A percentile compares a stretch with the other conserved stretches of the same genome.
Conservation (phyloP, 2,888 invertebrate species). For the Drosophila putrida region DNA sequence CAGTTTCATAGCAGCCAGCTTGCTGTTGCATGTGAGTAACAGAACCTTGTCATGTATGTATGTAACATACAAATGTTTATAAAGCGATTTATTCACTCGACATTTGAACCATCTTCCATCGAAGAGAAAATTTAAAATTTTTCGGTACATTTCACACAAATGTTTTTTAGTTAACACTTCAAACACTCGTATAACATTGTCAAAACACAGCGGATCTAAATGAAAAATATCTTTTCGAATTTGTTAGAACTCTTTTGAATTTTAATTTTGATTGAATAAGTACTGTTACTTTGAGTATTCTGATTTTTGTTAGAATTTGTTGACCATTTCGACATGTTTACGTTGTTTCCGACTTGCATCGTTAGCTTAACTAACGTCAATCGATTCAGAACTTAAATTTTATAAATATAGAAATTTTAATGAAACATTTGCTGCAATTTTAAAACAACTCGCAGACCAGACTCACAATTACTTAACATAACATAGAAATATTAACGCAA, state of each 20-base stretch:
- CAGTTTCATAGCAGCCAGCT: slow-evolving; percentile 98
- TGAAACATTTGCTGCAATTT: neutral
- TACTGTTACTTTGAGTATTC: too few species aligned
- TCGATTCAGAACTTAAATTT: too few species aligned
- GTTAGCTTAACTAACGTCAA: too few species aligned
- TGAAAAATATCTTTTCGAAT: neutral
- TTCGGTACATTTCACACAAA: neutral
- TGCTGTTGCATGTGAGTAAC: slow-evolving; percentile 95
- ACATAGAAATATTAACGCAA: neutral
- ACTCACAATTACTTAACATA: neutral
- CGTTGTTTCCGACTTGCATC: too few species aligned
- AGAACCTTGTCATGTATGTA: neutral
- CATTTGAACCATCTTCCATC: neutral
- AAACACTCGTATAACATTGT: neutral
- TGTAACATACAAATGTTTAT: slow-evolving; percentile 5
- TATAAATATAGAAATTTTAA: too few species aligned
- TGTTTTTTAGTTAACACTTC: too few species aligned
- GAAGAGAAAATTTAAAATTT: neutral
- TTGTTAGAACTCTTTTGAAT: too few species aligned
- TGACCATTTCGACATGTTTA: too few species aligned
- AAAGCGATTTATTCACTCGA: neutral
- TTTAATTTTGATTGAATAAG: too few species aligned
- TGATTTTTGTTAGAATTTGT: too few species aligned
- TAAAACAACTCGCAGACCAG: neutral
- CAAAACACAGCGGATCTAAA: neutral